These are phyloP conservation scores for Egretta garzetta DNA, from an alignment of 2,113 vertebrate genomes.

Conservation along the genomic window DNA sequence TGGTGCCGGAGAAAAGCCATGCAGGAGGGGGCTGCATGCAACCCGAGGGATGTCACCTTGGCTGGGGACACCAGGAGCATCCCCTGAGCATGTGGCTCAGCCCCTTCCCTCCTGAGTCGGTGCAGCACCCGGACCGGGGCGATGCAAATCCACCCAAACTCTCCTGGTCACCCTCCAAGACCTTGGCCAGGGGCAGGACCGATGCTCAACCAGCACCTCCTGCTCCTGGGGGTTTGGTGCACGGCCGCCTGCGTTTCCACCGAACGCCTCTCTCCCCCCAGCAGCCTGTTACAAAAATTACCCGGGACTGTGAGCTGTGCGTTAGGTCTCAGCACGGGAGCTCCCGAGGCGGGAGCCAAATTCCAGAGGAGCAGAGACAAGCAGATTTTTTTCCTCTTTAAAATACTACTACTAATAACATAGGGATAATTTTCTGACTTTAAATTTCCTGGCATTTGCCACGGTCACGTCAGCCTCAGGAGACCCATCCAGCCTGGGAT, in stretches of 20 bases:
- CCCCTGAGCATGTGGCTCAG: not conserved
- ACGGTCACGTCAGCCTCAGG: not conserved
- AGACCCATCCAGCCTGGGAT: not conserved
- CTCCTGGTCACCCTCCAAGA: accelerated
- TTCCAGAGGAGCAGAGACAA: not conserved
- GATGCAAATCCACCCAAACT: not conserved
- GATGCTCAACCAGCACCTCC: not conserved
- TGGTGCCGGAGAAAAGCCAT: accelerated
- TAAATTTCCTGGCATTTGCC: not conserved
- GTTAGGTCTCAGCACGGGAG: not conserved
- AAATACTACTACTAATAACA: not conserved
- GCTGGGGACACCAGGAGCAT: not conserved
- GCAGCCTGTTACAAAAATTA: not conserved
- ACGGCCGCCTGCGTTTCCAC: not conserved
- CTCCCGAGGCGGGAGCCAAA: not conserved
- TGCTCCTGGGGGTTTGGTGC: not conserved
- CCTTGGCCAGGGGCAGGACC: not conserved
- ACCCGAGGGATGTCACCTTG: not conserved
- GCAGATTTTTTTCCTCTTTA: not conserved
- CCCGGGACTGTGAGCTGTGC: accelerated
- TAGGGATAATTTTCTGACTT: not conserved
- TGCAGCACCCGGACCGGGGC: accelerated
- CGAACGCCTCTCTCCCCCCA: not conserved
- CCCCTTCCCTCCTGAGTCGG: not conserved
- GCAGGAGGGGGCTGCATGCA: not conserved